Evolutionary conservation across 2,888 invertebrate species (phyloP).

Genomic region (Caenorhabditis japonica): DNA sequence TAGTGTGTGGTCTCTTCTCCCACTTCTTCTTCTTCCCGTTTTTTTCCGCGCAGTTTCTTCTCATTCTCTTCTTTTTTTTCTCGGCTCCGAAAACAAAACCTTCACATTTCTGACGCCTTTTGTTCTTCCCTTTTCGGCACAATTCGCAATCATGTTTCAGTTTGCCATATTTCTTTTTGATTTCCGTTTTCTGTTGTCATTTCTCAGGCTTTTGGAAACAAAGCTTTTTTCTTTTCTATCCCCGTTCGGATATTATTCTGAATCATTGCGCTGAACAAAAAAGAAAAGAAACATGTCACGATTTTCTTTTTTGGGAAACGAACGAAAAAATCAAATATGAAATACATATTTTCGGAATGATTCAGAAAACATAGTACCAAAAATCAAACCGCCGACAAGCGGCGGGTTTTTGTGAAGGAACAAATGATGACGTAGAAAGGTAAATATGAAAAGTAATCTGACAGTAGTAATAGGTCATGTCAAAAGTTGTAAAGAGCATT

Average conservation of each 20-base stretch:
- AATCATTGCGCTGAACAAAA: constrained; percentile 27
- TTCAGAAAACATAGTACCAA: too few species aligned
- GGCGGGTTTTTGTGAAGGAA: too few species aligned
- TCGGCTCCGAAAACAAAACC: constrained; percentile 2
- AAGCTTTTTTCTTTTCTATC: constrained; percentile 11
- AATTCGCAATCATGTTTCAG: too few species aligned
- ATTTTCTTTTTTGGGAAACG: constrained; percentile 11
- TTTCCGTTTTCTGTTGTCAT: constrained; percentile 12
- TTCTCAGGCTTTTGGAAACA: constrained; percentile 4
- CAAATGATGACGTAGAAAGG: too few species aligned
- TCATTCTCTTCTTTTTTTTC: background rate
- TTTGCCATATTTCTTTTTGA: constrained; percentile 2
- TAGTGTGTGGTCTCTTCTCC: constrained; percentile 14
- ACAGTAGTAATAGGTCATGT: too few species aligned
- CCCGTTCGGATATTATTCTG: constrained; percentile 9
- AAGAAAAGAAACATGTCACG: constrained; percentile 33
- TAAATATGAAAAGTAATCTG: too few species aligned
- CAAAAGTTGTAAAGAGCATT: too few species aligned
- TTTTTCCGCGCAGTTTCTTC: background rate
- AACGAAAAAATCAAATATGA: too few species aligned
- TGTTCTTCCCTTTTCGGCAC: constrained; percentile 15
- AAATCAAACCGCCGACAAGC: too few species aligned
- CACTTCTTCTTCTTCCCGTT: background rate
- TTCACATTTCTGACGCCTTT: constrained; percentile 27
- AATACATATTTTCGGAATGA: constrained; percentile 35